These are phyloP conservation scores for Lordiphosa collinella DNA, from an alignment of 1,140 invertebrate species.

Conservation along the genomic window DNA sequence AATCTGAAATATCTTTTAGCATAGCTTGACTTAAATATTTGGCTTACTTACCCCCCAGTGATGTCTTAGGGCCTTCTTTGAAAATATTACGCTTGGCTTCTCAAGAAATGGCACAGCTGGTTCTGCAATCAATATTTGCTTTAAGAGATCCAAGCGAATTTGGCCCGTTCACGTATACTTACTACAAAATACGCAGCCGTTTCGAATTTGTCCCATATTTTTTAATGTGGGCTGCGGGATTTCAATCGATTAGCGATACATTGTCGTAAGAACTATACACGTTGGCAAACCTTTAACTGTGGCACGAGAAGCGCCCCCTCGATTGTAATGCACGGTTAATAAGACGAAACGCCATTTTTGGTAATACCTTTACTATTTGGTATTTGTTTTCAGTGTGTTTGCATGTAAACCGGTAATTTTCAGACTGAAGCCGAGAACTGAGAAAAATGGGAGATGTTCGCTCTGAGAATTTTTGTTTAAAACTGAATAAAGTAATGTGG, in stretches of 20 bases:
- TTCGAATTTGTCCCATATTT: neutral
- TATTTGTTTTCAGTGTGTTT: too few relatives aligned
- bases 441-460: neutral
- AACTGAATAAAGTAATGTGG: neutral
- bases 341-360: conserved; percentile 29
- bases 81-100: conserved; percentile 20
- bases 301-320: neutral
- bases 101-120: conserved; percentile 15
- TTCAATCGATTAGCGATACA: neutral
- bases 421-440: neutral
- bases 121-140: neutral
- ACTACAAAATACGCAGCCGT: conserved; percentile 9
- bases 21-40: too few relatives aligned
- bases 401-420: neutral
- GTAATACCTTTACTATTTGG: too few relatives aligned
- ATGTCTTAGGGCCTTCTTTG: conserved; percentile 16
- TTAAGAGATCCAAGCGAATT: neutral
- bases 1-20: too few relatives aligned
- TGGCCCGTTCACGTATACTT: neutral
- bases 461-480: neutral
- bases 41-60: conserved; percentile 48
- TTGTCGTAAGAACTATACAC: too few relatives aligned
- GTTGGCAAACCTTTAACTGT: conserved; percentile 10
- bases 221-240: too few relatives aligned
- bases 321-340: neutral